Evolutionary conservation across 2,797 vertebrate species (phyloP).

Genomic region (Tokudaia muenninki): DNA sequence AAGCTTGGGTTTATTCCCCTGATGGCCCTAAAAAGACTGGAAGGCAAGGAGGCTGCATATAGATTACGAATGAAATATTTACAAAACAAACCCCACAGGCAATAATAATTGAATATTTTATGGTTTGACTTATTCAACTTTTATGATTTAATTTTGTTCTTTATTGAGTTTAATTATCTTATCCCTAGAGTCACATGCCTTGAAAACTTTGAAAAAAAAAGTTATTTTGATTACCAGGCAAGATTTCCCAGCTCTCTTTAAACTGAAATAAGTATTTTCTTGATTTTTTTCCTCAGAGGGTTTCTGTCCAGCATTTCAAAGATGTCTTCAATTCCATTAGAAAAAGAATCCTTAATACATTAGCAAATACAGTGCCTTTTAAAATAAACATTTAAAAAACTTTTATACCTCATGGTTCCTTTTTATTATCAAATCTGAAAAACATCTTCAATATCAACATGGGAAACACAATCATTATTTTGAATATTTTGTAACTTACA

Average conservation of each 20-base stretch:
- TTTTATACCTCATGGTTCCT: neutral
- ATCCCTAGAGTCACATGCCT: constrained; percentile 78
- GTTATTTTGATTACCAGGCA: constrained; percentile 83
- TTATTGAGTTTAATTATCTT: constrained; percentile 86
- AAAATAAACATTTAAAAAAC: constrained; percentile 44
- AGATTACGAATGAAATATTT: constrained; percentile 80
- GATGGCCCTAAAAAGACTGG: constrained; percentile 50
- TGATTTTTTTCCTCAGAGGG: constrained; percentile 67
- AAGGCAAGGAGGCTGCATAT: constrained; percentile 28
- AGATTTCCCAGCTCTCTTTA: constrained; percentile 75
- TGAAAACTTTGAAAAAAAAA: constrained; percentile 79
- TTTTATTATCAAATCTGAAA: constrained; percentile 40
- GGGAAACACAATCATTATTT: constrained; percentile 41
- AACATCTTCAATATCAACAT: neutral
- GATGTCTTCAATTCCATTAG: neutral
- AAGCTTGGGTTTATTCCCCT: constrained; percentile 58
- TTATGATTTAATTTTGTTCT: constrained; percentile 87
- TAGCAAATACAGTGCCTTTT: constrained; percentile 53
- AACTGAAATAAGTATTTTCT: constrained; percentile 77
- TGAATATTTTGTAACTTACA: neutral
- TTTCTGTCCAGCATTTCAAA: constrained; percentile 74
- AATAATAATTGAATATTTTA: constrained; percentile 84
- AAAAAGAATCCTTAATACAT: constrained; percentile 16
- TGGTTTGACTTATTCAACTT: constrained; percentile 85
- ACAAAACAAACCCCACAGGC: constrained; percentile 81